Evolutionary conservation across 92 coral and sea anemone species (phyloP).

Genomic region (Plumapathes pennacea): DNA sequence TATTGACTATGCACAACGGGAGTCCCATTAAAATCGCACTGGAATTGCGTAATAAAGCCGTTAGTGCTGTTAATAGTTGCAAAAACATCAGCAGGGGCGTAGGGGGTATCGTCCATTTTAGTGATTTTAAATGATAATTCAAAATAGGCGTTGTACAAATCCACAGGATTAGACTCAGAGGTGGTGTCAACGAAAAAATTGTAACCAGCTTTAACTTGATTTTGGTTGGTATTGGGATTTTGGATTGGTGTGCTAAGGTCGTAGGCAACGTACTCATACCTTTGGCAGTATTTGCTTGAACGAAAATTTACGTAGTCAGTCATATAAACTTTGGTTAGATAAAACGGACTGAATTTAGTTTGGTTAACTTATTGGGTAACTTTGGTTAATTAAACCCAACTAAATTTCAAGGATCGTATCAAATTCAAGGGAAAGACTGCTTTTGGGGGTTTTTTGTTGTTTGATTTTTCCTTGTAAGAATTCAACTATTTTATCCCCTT

Average conservation of each 20-base stretch:
- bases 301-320: too few species aligned
- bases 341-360: too few species aligned
- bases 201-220: background rate
- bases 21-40: background rate
- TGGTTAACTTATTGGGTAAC: too few species aligned
- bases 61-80: background rate
- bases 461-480: too few species aligned
- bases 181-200: background rate
- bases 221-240: background rate
- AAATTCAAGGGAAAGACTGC: too few species aligned
- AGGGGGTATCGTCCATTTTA: slow-evolving; percentile 1
- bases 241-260: background rate
- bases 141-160: background rate
- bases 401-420: too few species aligned
- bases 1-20: background rate
- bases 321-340: too few species aligned
- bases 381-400: too few species aligned
- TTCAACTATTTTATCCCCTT: too few species aligned
- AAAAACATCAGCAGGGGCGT: background rate
- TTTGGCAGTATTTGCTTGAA: too few species aligned
- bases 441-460: too few species aligned
- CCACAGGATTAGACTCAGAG: background rate
- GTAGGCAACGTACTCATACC: too few species aligned
- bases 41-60: background rate
- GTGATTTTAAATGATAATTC: background rate